Conservation (phyloP, 2,113 vertebrate genomes). For the Campylomormyrus numenius region DNA sequence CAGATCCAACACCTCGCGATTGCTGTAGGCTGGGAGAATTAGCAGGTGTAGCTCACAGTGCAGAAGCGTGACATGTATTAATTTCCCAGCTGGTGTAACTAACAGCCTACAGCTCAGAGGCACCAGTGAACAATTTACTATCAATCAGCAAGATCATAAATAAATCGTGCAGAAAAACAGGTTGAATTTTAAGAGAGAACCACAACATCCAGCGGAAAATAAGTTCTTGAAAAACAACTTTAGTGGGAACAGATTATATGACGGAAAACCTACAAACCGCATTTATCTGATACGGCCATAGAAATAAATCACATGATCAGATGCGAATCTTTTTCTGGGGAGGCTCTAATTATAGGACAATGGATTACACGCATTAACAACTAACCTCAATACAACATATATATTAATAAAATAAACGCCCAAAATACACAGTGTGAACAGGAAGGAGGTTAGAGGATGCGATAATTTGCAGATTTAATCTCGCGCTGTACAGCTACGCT, state of each 20-base stretch:
- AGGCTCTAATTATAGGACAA: not conserved
- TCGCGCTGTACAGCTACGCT: not conserved
- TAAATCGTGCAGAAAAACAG: slow-evolving; percentile 27
- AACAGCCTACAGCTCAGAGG: slow-evolving; percentile 27
- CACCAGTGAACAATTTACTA: slow-evolving; percentile 26
- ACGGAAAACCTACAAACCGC: not conserved
- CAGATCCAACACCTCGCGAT: slow-evolving; percentile 33
- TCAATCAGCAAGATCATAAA: slow-evolving; percentile 30
- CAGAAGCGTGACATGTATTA: slow-evolving; percentile 42
- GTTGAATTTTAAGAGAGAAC: slow-evolving; percentile 27
- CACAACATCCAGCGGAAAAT: slow-evolving; percentile 32
- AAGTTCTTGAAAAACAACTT: slow-evolving; percentile 29
- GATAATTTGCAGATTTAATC: not conserved
- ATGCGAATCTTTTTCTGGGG: not conserved
- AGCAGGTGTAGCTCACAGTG: slow-evolving; percentile 46
- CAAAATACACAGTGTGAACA: not conserved
- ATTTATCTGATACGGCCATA: not conserved
- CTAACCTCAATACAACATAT: not conserved
- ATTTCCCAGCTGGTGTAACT: slow-evolving; percentile 38
- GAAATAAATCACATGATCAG: not conserved
- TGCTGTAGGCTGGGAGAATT: slow-evolving; percentile 37
- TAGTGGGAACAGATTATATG: slow-evolving; percentile 23
- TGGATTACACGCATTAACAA: not conserved
- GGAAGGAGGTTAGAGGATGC: not conserved
- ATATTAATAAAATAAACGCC: not conserved